Conservation (phyloP, 2,113 vertebrate genomes). For the Poeciliopsis prolifica region DNA sequence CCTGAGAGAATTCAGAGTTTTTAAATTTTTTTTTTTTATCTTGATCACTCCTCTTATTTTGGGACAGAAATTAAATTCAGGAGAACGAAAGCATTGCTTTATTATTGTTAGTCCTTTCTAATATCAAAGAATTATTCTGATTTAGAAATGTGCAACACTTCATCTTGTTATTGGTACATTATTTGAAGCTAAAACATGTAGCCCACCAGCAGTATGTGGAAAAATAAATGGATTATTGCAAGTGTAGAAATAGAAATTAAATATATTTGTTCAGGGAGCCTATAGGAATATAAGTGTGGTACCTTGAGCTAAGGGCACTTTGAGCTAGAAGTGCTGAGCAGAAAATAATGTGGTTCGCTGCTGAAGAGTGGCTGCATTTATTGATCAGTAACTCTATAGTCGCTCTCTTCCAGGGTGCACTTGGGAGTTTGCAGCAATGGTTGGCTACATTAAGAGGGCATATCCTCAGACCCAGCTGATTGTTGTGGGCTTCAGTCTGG, state of each 20-base stretch:
- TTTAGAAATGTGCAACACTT: neutral
- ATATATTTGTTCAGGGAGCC: neutral
- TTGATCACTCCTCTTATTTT: neutral
- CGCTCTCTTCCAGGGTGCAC: slow-evolving; percentile 86
- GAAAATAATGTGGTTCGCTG: neutral
- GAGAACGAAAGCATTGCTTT: neutral
- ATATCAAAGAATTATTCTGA: neutral
- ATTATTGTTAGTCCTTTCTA: neutral
- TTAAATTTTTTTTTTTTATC: neutral
- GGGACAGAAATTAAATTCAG: neutral
- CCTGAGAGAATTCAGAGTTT: neutral
- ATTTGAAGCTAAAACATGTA: neutral
- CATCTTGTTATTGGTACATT: neutral
- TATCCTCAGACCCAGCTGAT: slow-evolving; percentile 90
- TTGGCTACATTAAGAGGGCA: slow-evolving; percentile 91
- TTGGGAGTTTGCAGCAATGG: slow-evolving; percentile 97
- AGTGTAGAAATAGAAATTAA: neutral
- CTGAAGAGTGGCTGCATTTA: neutral
- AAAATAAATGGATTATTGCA: neutral
- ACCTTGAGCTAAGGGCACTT: slow-evolving; percentile 29
- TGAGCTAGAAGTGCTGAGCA: slow-evolving; percentile 30
- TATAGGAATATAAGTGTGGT: slow-evolving; percentile 5
- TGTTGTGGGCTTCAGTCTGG: slow-evolving; percentile 96
- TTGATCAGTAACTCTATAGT: slow-evolving; percentile 25
- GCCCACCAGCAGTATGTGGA: neutral